Evolutionary conservation across 2,888 invertebrate genomes (phyloP).

Genomic region (Xestia c-nigrum): DNA sequence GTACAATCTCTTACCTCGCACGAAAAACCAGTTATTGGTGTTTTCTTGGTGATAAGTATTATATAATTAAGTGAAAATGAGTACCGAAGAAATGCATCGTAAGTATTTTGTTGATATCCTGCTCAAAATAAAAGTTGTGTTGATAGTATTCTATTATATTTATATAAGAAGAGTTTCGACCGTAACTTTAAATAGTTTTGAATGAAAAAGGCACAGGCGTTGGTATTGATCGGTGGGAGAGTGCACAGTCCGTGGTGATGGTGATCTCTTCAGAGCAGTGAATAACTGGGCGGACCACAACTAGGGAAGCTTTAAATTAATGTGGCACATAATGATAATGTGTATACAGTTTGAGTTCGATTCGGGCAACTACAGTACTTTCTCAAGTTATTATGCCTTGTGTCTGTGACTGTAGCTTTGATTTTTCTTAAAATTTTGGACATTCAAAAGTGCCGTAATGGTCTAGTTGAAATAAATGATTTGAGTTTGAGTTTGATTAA

Average conservation of each 20-base stretch:
- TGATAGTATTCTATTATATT: no score
- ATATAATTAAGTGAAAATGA: conserved; percentile 31
- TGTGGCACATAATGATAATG: not conserved
- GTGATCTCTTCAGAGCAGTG: no score
- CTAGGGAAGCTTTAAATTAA: not conserved
- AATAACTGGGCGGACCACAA: no score
- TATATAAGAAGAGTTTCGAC: not conserved
- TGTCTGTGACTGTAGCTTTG: no score
- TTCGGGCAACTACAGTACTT: no score
- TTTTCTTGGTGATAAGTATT: conserved; percentile 12
- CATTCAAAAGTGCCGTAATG: no score
- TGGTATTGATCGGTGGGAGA: no score
- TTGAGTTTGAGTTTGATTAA: not conserved
- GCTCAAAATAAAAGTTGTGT: not conserved
- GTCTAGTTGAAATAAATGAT: no score
- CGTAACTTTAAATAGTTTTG: not conserved
- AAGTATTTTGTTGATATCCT: conserved; percentile 13
- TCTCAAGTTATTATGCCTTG: no score
- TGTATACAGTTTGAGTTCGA: no score
- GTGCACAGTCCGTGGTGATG: no score
- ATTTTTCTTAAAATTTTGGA: no score
- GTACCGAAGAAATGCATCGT: conserved; percentile 40
- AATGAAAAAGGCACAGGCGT: not conserved
- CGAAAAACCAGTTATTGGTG: conserved; percentile 26
- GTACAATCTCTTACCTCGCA: conserved; percentile 24